Evolutionary conservation across 2,797 vertebrate genomes (phyloP), one percentile per base, ranked within the genome.

Genomic region (Argyrosomus regius): DNA sequence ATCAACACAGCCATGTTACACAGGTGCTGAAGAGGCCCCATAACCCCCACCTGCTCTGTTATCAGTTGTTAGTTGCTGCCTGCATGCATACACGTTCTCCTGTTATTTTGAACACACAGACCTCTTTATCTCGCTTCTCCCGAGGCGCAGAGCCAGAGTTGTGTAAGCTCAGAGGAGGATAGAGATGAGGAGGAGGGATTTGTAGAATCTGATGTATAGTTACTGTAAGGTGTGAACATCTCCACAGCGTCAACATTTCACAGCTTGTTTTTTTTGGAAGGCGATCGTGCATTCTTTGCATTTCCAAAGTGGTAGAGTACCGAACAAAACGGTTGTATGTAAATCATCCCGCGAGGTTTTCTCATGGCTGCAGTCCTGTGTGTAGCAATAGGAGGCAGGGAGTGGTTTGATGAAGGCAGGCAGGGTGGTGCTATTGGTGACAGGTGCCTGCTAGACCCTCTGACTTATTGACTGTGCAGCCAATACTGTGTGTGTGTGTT

Each of bases 41-140:
- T 69, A 70, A 24, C 71, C 46, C 49, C 84, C 77, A 67, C 88
- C 80, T 84, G 85, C 70, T 79, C 54, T 48, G 68, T 85, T 91
- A 92, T 92, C 88, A 87, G 85, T 35, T 50, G 52, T 73, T 81
- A 59, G 76, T 83, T 35, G 57, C 26, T 58, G 49, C 50, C 60
- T 68, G 80, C 83, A 61, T 72, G 45, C 71, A 58, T 80, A 77
- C 75, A 66, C 35, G 69, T 66, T 78, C 75, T 81, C 46, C 67
- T 81, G 73, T 77, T 63, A 22, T 77, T 53, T 57, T 68, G 75
- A 81, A 82, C 87, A 77, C 81, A 78, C 80, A 81, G 54, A 48
- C 67, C 65, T 69, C 87, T 89, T 92, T 92, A 91, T 92, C 82
- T 86, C 5, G 1, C 46, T 60, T 67, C 68, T 81, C 65, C 57